Percentiles rank a stretch among this genome's conserved stretches.
Evolutionary conservation across 2,797 vertebrate genomes (phyloP).

Genomic region (Limosa lapponica): DNA sequence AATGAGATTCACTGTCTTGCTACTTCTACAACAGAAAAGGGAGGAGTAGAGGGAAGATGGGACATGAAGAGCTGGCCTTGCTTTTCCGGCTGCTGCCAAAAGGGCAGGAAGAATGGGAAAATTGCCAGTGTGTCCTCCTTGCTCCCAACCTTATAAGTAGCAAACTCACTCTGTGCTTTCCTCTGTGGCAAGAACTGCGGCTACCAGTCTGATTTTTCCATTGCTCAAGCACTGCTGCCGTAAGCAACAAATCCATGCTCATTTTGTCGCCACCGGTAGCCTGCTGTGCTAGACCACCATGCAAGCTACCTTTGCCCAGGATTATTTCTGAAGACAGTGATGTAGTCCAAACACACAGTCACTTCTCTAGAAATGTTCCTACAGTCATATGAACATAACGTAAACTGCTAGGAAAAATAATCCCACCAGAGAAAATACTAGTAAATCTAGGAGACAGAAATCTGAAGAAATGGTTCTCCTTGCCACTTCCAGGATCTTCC

Average conservation of each 20-base stretch:
- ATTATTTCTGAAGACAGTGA: neutral
- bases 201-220: neutral
- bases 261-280: neutral
- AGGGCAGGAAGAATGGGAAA: neutral
- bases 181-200: neutral
- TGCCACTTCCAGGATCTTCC: neutral
- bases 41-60: neutral
- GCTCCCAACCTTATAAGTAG: neutral
- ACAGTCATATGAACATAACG: neutral
- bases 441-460: neutral
- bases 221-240: neutral
- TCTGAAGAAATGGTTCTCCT: neutral
- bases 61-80: neutral
- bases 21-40: neutral
- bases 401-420: neutral
- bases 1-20: neutral
- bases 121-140: neutral
- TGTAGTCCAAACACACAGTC: neutral
- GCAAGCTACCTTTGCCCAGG: neutral
- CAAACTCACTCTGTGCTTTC: neutral
- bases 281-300: rapidly evolving
- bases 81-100: neutral
- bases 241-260: neutral
- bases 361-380: neutral
- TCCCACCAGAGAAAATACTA: neutral